Base-by-base conservation (phyloP, 2,888 invertebrate genomes). In the Cantharis rustica region DNA sequence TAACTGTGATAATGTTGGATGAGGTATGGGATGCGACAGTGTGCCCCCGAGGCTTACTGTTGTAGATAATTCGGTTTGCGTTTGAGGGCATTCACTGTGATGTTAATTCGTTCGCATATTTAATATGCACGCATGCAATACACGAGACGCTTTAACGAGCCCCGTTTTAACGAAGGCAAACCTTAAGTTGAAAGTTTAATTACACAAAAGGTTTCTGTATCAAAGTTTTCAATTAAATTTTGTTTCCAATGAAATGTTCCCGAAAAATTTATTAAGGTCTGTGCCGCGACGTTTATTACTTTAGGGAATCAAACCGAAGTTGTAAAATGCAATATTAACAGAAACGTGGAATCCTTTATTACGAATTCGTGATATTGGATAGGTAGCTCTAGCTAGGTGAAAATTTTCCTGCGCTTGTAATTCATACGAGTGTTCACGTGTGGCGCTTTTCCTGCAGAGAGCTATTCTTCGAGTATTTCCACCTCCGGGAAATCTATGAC, bases 1-100 rank as follows among this genome's bases (percentile, higher is more conserved):
- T 72, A 72, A 72, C 72, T 31, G 68, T 68, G 72, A 66, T 72
- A 72, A 72, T 72, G 31, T 66, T 66, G 27, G 16, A 47, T 72
- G 72, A 72, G 66, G 66, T 61, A 17, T 72, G 20, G 16, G 72
- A 72, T 31, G 72, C 66, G 27, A 64, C 72, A 72, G 23, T 72
- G 68, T 61, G 23, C 72, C 72, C 72, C 47, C 5, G 72, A 66
- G 72, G 47, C 61, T 47, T 61, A 31, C 17, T 72, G 68, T 68
- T 72, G 31, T 72, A 20, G 72, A 20, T 66, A 72, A 68, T 68
- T 47, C 61, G 47, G 66, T 68, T 17, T 66, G 47, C 16, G 66
- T 31, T 64, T 11, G 64, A 15, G 64, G 47, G 66, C 64, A 66
- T 68, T 68, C 66, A 31, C 63, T 27, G 23, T 23, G 23, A 16